phyloP scores from a whole-genome alignment of 2,888 invertebrate species.

The Xestia ashworthii region DNA sequence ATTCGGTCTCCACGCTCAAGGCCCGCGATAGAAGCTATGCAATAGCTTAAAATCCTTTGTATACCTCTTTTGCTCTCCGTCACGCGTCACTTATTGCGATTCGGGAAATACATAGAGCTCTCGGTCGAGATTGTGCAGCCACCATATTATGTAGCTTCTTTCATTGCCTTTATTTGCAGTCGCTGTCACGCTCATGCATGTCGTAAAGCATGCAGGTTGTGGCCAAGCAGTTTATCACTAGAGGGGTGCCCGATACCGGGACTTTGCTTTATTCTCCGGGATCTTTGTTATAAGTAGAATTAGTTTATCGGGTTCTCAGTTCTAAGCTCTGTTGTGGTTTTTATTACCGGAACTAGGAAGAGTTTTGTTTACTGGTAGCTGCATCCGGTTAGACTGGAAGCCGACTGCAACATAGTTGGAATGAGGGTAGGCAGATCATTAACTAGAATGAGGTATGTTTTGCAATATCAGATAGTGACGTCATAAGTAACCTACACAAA shows the following conservation, averaged over 20 bases:
- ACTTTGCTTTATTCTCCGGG: constrained; percentile 12
- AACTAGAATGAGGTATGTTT: too few relatives aligned
- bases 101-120: neutral
- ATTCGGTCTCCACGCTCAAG: too few relatives aligned
- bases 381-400: neutral
- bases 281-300: constrained; percentile 12
- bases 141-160: too few relatives aligned
- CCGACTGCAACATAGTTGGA: too few relatives aligned
- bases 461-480: too few relatives aligned
- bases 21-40: too few relatives aligned
- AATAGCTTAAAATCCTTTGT: too few relatives aligned
- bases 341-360: neutral
- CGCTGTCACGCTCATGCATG: neutral
- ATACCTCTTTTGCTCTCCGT: too few relatives aligned
- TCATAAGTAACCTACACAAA: too few relatives aligned
- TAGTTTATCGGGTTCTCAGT: neutral
- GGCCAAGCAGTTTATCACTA: constrained; percentile 4
- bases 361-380: neutral
- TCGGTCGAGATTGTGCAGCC: neutral
- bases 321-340: neutral
- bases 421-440: too few relatives aligned
- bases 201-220: neutral
- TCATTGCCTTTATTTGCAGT: neutral
- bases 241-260: constrained; percentile 29
- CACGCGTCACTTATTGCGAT: too few relatives aligned